Evolutionary conservation across 2,797 vertebrate species (phyloP), one percentile per base, ranked within the genome.

Genomic region (Lacerta viridis): DNA sequence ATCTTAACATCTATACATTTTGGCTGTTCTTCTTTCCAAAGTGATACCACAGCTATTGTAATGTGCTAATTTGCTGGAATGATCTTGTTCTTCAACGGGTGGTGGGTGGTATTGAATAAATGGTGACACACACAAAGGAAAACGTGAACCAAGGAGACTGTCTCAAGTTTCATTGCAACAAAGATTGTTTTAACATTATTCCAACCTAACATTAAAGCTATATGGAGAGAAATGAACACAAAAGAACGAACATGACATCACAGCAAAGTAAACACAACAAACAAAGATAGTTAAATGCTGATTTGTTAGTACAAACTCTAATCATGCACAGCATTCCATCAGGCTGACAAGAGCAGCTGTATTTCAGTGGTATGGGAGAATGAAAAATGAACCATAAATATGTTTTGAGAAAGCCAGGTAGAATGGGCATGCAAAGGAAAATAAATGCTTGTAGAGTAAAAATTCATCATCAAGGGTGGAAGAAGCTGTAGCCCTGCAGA

Each of bases 301-400:
- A 81, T 87, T 88, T 59, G 72, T 94, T 76, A 87, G 83, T 83
- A 4, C 11, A 79, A 80, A 7, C 77, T 80, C 85, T 41, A 91
- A 76, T 29, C 61, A 88, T 76, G 89, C 89, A 80, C 17, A 29
- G 10, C 76, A 84, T 89, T 61, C 27, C 55, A 72, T 23, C 86
- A 88, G 83, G 87, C 88, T 89, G 80, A 94, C 95, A 96, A 89
- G 91, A 94, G 74, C 81, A 86, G 87, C 59, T 88, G 91, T 83
- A 85, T 50, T 82, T 78, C 2, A 89, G 75, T 87, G 36, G 43
- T 15, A 25, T 3, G 85, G 83, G 41, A 87, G 55, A 33, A 18
- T 0, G 0, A 86, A 93, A 87, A 69, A 0, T 87, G 0, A 91
- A 90, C n/a, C 68, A 78, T 25, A 83, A 88, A 29, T 83, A 92